These are phyloP conservation scores for Cryptoprocta ferox DNA, from an alignment of 2,797 vertebrate genomes.

Conservation along the genomic window DNA sequence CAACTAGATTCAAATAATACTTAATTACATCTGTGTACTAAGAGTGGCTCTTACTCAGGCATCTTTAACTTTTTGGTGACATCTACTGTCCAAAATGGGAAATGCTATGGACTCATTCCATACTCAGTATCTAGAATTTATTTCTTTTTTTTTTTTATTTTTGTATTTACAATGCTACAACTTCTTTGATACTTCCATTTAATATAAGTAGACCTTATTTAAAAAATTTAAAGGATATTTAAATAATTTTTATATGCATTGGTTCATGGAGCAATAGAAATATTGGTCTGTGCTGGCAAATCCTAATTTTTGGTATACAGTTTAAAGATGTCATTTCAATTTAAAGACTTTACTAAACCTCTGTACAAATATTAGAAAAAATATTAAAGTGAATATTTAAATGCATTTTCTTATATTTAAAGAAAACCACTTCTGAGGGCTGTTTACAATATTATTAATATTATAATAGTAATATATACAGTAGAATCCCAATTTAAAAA, in stretches of 20 bases:
- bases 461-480: not conserved
- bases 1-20: not conserved
- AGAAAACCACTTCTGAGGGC: not conserved
- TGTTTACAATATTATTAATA: not conserved
- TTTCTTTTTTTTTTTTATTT: not conserved
- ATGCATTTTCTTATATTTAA: not conserved
- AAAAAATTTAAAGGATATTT: not conserved
- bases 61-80: constrained; percentile 68
- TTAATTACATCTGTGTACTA: not conserved
- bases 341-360: not conserved
- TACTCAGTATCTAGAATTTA: not conserved
- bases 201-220: not conserved
- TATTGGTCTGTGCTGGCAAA: not conserved
- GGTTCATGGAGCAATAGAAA: not conserved
- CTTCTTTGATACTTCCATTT: not conserved
- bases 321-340: constrained; percentile 24
- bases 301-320: not conserved
- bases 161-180: not conserved
- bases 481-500: not conserved
- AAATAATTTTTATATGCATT: not conserved
- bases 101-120: not conserved
- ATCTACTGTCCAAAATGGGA: constrained; percentile 70
- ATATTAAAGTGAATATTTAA: not conserved
- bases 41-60: not conserved
- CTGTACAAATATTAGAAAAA: not conserved